Percentiles rank a stretch among this genome's conserved stretches.
These are phyloP conservation scores for Carassius gibelio DNA, from an alignment of 2,113 vertebrate genomes.

Conservation along the genomic window DNA sequence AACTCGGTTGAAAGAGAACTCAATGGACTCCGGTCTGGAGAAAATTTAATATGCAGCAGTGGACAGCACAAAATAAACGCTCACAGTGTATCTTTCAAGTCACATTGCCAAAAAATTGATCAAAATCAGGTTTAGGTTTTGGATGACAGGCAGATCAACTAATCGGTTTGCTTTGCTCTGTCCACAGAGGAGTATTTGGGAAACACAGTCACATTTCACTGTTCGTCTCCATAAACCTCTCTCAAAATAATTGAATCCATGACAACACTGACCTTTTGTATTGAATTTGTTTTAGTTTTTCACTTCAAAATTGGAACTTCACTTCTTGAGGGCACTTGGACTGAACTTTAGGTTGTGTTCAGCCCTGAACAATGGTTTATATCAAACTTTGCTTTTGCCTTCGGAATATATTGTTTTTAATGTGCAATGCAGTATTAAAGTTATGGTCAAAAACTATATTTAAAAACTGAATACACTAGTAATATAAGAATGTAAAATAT, in stretches of 20 bases:
- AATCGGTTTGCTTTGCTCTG: background rate
- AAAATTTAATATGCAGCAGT: background rate
- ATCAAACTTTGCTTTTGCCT: background rate
- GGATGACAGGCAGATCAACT: constrained; percentile 28
- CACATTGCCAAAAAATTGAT: constrained; percentile 44
- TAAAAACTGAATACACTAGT: background rate
- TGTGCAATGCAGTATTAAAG: background rate
- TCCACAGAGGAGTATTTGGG: background rate
- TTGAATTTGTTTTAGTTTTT: constrained; percentile 49
- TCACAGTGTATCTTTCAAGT: constrained; percentile 40
- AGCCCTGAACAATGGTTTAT: background rate
- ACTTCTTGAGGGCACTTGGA: background rate
- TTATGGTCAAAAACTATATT: background rate
- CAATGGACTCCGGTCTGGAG: background rate
- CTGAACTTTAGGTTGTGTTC: constrained; percentile 32
- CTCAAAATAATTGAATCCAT: constrained; percentile 44
- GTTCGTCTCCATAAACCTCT: constrained; percentile 30
- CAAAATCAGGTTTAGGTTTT: constrained; percentile 40
- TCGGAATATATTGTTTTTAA: background rate
- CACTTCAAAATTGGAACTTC: constrained; percentile 39
- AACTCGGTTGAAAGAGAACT: background rate
- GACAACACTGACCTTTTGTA: constrained; percentile 52
- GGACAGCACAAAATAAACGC: constrained; percentile 3
- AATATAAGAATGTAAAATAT: background rate
- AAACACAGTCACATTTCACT: constrained; percentile 17